phyloP scores from a whole-genome alignment of 2,888 invertebrate genomes.

The Drosophila monieri region DNA sequence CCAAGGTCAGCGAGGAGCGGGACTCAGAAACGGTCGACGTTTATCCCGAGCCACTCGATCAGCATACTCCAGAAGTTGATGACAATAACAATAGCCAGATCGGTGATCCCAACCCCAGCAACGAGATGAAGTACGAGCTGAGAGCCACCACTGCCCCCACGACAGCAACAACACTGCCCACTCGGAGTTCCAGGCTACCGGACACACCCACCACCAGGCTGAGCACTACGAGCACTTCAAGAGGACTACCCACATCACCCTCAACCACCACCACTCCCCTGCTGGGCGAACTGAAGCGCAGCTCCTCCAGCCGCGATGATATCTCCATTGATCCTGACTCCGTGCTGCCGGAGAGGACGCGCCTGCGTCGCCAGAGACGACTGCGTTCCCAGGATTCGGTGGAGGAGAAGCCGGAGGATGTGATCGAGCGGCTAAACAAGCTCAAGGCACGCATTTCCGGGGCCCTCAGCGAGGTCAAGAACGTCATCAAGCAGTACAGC shows the following conservation, averaged over 20 bases:
- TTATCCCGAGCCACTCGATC: constrained; percentile 59
- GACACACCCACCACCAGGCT: constrained; percentile 13
- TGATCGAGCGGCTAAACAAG: constrained; percentile 81
- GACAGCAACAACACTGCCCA: constrained; percentile 41
- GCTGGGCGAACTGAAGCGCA: constrained; percentile 55
- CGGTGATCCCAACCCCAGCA: constrained; percentile 12
- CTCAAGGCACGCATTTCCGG: constrained; percentile 82
- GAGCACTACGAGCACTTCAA: constrained; percentile 42
- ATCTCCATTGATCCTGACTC: constrained; percentile 59
- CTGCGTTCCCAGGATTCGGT: constrained; percentile 69
- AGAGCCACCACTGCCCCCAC: constrained; percentile 48
- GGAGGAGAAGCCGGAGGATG: constrained; percentile 75
- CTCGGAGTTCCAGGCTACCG: constrained; percentile 25
- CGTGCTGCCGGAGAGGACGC: constrained; percentile 72
- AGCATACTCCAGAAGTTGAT: constrained; percentile 46
- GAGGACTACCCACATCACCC: constrained; percentile 49
- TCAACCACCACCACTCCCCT: constrained; percentile 36
- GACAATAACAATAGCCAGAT: constrained; percentile 40
- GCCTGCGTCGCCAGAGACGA: constrained; percentile 77
- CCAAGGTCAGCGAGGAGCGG: constrained; percentile 67
- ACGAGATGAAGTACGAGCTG: constrained; percentile 78
- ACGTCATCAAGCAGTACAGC: constrained; percentile 82
- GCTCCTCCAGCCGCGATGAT: constrained; percentile 54
- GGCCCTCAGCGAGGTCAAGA: constrained; percentile 82
- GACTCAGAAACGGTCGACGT: constrained; percentile 64